Evolutionary conservation across 2,113 vertebrate genomes (phyloP).

Genomic region (Pica pica): DNA sequence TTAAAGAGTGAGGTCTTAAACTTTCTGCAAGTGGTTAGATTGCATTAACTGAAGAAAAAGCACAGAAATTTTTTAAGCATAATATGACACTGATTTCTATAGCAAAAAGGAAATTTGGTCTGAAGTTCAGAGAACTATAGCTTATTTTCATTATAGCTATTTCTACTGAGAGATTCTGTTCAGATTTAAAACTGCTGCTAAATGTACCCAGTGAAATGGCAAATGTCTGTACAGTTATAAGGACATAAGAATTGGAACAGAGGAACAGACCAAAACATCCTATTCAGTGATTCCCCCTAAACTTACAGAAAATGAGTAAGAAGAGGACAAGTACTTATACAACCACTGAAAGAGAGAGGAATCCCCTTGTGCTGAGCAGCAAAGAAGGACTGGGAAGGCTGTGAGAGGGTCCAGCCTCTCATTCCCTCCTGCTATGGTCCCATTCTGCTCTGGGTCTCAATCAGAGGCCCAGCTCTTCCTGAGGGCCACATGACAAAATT

Average conservation of each 20-base stretch:
- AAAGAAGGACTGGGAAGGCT: background rate
- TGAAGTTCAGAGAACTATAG: background rate
- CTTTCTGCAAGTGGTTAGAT: background rate
- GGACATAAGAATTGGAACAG: background rate
- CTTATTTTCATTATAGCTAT: background rate
- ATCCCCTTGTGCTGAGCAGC: background rate
- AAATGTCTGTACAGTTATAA: background rate
- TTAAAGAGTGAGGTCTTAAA: background rate
- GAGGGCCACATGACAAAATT: fast-evolving
- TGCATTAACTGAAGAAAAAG: background rate
- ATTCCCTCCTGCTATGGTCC: fast-evolving
- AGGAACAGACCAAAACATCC: background rate
- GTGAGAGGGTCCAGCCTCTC: background rate
- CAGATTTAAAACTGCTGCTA: background rate
- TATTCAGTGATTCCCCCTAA: background rate
- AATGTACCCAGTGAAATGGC: background rate
- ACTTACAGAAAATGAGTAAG: background rate
- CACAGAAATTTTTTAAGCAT: background rate
- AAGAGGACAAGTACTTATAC: background rate
- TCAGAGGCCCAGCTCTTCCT: background rate
- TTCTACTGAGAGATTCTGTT: background rate
- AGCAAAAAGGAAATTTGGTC: background rate
- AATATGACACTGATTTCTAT: background rate
- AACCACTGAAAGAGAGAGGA: background rate
- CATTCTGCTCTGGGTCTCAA: background rate